Evolutionary conservation across 2,888 invertebrate genomes (phyloP), one percentile per base, ranked within the genome.

Genomic region (Heliconius hortense): DNA sequence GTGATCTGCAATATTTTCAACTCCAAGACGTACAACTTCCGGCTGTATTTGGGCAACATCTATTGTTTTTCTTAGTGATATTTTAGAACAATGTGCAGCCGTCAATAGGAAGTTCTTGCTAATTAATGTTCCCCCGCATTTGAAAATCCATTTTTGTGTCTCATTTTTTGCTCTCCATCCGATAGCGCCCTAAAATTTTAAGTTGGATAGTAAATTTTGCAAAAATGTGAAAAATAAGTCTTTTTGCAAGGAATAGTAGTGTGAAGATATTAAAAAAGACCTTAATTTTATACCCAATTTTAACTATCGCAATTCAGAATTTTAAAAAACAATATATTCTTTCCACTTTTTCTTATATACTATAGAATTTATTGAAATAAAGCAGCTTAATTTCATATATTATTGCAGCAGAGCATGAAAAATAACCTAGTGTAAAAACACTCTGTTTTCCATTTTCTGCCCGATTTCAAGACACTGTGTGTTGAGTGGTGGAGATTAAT

Each of bases 121-220:
- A 64, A 96, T 94, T 4, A 96, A 86, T 10, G 95, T 94, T 4
- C 96, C 96, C 2, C 96, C 96, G 82, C 96, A 96, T 72, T 85
- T 84, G 69, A 88, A 87, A 15, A 84, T 74, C 85, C 86, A 88
- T 0, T 80, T 79, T 0, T 82, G 83, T 28, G 31, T 35, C 3
- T 64, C 31, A 2, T 74, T 59, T 15, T 76, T 77, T 2, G 84
- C 81, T 72, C 79, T 81, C 87, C 87, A 88, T 13, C 87, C 88
- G 0, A 88, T 70, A 4, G 86, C 87, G 11, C 83, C 87, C 88
- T 87, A 76, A n/a, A 35, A n/a, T n/a, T 11, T 10, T 10, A 39
- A n/a, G 3, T 48, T 48, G 18, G 18, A 1, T 18, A 2, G 7
- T 8, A 15, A 62, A 62, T 15, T 2, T 26, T 28, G 4, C 43